phyloP scores from a whole-genome alignment of 2,113 vertebrate species.

The Corydoras sp. region DNA sequence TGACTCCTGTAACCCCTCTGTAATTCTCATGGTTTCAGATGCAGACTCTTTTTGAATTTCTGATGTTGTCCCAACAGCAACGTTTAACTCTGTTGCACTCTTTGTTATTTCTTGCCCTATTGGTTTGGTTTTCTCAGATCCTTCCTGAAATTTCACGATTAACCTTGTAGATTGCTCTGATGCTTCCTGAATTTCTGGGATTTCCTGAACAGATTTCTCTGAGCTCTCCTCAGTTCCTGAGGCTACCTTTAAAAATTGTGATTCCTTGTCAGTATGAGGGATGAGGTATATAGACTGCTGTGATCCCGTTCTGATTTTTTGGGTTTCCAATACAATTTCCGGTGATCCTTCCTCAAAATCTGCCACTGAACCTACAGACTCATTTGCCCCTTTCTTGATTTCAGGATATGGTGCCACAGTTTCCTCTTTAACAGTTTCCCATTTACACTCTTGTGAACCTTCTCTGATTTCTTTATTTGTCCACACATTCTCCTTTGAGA shows the following conservation, averaged over 20 bases:
- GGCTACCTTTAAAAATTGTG: not conserved
- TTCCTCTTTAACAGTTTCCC: not conserved
- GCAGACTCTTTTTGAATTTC: not conserved
- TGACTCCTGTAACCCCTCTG: not conserved
- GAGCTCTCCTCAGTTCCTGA: not conserved
- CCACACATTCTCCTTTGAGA: not conserved
- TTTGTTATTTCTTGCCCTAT: not conserved
- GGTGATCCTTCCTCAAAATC: slow-evolving; percentile 1
- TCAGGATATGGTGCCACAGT: no score
- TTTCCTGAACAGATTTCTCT: not conserved
- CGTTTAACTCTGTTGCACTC: not conserved
- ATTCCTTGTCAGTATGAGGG: not conserved
- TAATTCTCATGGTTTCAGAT: not conserved
- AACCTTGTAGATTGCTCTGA: not conserved
- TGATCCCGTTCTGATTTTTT: not conserved
- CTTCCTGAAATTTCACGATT: not conserved
- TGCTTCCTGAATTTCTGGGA: not conserved
- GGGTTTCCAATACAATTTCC: not conserved
- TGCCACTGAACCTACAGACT: not conserved
- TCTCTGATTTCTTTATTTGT: not conserved
- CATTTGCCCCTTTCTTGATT: not conserved
- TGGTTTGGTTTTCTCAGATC: not conserved
- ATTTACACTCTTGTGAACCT: not conserved
- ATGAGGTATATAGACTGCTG: not conserved
- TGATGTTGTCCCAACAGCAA: not conserved